A percentile compares a stretch with the other conserved stretches of the same genome.
These are phyloP conservation scores for Carduelis carduelis DNA, from an alignment of 2,797 vertebrate genomes.

Conservation along the genomic window DNA sequence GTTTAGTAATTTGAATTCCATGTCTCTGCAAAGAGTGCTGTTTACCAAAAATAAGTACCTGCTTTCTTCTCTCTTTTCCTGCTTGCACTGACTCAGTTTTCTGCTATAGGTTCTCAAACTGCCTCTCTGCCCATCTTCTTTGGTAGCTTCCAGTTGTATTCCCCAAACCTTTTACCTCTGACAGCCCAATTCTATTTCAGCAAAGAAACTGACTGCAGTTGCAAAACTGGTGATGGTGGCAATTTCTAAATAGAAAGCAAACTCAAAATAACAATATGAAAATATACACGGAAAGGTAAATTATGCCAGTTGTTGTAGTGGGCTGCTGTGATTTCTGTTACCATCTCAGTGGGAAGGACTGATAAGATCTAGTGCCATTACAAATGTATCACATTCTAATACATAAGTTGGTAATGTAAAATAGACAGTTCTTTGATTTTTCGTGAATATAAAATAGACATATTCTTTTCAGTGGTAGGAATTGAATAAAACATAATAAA, in stretches of 20 bases:
- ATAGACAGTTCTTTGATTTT: neutral
- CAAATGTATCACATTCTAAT: neutral
- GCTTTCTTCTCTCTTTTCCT: neutral
- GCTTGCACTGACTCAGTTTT: neutral
- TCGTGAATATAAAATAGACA: neutral
- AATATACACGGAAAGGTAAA: neutral
- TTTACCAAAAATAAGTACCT: neutral
- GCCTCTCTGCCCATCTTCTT: neutral
- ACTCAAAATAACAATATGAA: neutral
- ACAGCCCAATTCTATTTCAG: neutral
- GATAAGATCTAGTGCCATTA: neutral
- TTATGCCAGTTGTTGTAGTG: neutral
- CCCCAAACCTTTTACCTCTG: neutral
- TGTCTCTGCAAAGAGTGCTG: neutral
- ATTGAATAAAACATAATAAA: neutral
- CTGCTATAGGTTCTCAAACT: neutral
- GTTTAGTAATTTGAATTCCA: neutral
- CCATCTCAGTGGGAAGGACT: neutral
- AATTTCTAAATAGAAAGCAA: neutral
- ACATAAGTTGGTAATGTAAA: neutral
- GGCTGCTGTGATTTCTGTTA: neutral
- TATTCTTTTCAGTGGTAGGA: neutral
- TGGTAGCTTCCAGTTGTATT: neutral
- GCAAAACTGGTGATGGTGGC: neutral
- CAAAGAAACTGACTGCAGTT: neutral